Conservation (phyloP, 2,113 vertebrate species). For the Aptenodytes forsteri region DNA sequence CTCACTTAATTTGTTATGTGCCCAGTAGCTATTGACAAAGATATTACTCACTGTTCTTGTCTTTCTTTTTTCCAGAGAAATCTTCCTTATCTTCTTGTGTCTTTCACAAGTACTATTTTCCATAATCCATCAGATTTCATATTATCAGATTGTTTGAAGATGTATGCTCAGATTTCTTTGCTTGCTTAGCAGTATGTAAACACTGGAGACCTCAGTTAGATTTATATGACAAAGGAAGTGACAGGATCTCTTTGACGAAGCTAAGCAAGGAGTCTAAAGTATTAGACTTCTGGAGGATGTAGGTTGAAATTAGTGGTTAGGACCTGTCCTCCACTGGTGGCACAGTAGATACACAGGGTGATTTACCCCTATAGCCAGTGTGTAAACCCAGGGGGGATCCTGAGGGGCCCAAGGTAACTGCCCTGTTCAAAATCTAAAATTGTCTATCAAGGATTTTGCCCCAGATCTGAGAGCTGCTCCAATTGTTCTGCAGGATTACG, state of each 20-base stretch:
- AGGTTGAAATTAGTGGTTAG: not conserved
- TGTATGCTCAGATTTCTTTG: conserved; percentile 39
- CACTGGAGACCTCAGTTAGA: not conserved
- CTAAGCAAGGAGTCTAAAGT: not conserved
- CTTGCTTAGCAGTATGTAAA: conserved; percentile 47
- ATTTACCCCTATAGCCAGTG: not conserved
- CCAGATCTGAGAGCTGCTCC: not conserved
- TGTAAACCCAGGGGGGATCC: not conserved
- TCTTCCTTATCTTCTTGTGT: not conserved
- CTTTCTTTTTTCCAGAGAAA: not conserved
- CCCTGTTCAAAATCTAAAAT: not conserved
- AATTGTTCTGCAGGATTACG: not conserved
- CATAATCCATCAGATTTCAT: conserved; percentile 54
- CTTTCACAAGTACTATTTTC: conserved; percentile 17
- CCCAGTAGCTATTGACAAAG: conserved; percentile 31
- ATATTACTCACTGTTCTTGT: conserved; percentile 15
- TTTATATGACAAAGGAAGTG: conserved; percentile 45
- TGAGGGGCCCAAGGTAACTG: not conserved
- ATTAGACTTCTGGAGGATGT: not conserved
- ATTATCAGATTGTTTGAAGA: conserved; percentile 49
- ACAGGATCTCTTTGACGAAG: not conserved
- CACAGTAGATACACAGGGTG: not conserved
- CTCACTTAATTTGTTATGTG: not conserved
- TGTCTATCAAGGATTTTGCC: not conserved
- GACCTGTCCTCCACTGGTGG: not conserved